Base-by-base conservation (phyloP, 2,113 vertebrate genomes). In the Ictalurus punctatus region DNA sequence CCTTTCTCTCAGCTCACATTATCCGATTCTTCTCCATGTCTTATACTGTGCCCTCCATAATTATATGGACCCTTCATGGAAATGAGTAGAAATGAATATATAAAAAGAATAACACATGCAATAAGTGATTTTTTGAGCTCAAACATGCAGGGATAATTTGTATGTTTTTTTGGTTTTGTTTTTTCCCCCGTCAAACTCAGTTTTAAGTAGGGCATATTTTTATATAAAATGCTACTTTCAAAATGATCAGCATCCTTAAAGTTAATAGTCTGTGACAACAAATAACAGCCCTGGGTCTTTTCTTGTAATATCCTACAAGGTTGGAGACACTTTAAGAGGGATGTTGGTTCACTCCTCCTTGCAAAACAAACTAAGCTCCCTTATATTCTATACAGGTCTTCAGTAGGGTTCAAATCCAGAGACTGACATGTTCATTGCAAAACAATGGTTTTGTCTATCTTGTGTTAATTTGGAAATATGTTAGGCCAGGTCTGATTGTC, bases 31-130 rank as follows among this genome's bases (percentile, higher is more conserved):
- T 56, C 48, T 34, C 30, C 21, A 0, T 40, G 16, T 63, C 21
- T 25, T 63, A 44, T 27, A 44, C 81, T 44, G 81, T 83, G 58
- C 81, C 81, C 81, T 25, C 59, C 58, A 63, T 63, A 44, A 83
- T 63, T 27, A 83, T 63, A 16, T 61, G 23, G 56, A 40, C 30
- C 34, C 30, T 25, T 61, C 6, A 19, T 56, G 9, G n/a, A 81
- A 56, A 81, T 81, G 14, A 54, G 78, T 52, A 81, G 19, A 81
- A 81, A 58, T 56, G 6, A 30, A 40, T 83, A 25, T 61, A 37
- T 37, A 37, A 23, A 82, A 59, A 30, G 3, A 37, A 37, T 25
- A 83, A 40, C 9, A 12, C 81, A 83, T 82, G 81, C 81, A 83
- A 83, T 61, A 83, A 83, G 12, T 59, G 30, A 82, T 63, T 25